A percentile compares a stretch with the other conserved stretches of the same genome.
Conservation (phyloP, 2,113 vertebrate species). For the Clarias gariepinus region DNA sequence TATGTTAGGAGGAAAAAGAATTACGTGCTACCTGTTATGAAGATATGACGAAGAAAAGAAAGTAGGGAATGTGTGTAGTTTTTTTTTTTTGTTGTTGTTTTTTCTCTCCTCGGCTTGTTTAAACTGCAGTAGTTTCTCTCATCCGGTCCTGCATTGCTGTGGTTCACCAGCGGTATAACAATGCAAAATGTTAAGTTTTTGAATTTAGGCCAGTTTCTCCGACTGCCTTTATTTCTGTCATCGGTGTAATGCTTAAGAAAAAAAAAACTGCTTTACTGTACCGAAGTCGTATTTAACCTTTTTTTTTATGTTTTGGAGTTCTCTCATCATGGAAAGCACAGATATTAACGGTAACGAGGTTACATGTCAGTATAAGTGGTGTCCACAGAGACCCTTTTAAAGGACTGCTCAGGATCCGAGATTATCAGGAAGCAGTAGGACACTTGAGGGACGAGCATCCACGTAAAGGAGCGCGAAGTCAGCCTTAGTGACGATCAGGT, state of each 20-base stretch:
- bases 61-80: background rate
- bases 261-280: background rate
- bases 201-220: background rate
- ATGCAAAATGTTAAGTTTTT: background rate
- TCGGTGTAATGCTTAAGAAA: background rate
- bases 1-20: background rate
- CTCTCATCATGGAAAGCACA: background rate
- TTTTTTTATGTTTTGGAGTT: background rate
- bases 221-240: background rate
- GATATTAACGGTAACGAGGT: background rate
- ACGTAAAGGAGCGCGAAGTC: background rate
- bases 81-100: too few species aligned
- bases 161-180: slow-evolving; percentile 9
- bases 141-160: background rate
- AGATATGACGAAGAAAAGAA: slow-evolving; percentile 8
- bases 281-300: background rate
- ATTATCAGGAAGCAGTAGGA: slow-evolving; percentile 3
- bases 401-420: background rate
- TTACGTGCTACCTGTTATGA: background rate
- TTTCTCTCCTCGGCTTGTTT: background rate
- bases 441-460: background rate
- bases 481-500: slow-evolving; percentile 2
- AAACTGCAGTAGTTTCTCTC: slow-evolving; percentile 10
- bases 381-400: background rate
- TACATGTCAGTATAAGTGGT: background rate